Evolutionary conservation across 1,140 invertebrate species (phyloP), one percentile per base, ranked within the genome.

Genomic region (Procambarus virginalis): DNA sequence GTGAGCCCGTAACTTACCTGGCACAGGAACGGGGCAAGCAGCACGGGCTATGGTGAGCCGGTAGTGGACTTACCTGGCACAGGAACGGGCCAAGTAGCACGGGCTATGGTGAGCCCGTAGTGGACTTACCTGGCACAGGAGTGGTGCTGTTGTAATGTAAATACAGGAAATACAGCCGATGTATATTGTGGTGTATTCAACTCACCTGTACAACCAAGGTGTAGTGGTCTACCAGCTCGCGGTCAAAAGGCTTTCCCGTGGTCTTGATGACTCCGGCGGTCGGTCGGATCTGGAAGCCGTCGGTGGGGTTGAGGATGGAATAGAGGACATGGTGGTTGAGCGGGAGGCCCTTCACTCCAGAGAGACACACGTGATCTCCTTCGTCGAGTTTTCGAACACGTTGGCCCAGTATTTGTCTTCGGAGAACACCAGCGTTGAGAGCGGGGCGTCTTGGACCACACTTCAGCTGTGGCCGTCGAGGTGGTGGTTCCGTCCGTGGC

Each of bases 291-390:
- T 80, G 76, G 70, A 92, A 91, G 46, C 70, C 85, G 5, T 87
- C 84, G 48, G 58, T 91, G 0, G 98, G 97, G 95, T 99, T 99
- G 2, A 99, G 94, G 88, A 99, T 97, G 64, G 95, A 95, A 94
- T 98, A 99, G 91, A 96, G 95, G 1, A 99, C 94, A 93, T 99
- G 97, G 93, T 99, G 97, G 93, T 98, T 97, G 49, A 99, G 94
- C 10, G 95, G 95, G 92, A 96, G 97, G 4, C 98, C 98, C 12
- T 98, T 94, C 12, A 98, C 97, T 93, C 97, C 97, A 99, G 96
- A 1, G 98, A 96, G 77, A 96, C 96, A n/a, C 0, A 99, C 95
- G 1, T 97, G 4, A 95, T 94, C 14, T 96, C 88, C 60, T 97
- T 97, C 0, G 97, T 97, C 2, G 96, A 96, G 93, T 99, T 99